Percentiles rank a stretch among this genome's conserved stretches.
Evolutionary conservation across 2,888 invertebrate species (phyloP).

Genomic region (Torymus texanus): DNA sequence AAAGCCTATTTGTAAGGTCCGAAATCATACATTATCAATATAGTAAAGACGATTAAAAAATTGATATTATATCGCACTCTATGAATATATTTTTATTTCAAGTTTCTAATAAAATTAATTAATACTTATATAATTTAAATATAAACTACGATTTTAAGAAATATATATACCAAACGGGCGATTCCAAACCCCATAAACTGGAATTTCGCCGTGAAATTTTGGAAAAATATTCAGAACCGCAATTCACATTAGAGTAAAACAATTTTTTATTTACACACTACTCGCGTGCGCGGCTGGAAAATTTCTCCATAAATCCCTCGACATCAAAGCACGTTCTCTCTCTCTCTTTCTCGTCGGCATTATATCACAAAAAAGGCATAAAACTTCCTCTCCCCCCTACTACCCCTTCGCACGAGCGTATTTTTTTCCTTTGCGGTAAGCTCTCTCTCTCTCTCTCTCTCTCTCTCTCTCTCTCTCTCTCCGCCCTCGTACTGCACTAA

Average conservation of each 20-base stretch:
- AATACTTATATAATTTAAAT: too few relatives aligned
- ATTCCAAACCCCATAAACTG: too few relatives aligned
- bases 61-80: too few relatives aligned
- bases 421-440: slow-evolving; percentile 24
- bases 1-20: too few relatives aligned
- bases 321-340: slow-evolving; percentile 30
- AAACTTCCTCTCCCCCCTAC: slow-evolving; percentile 9
- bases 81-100: too few relatives aligned
- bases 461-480: neutral
- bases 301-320: slow-evolving; percentile 31
- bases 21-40: too few relatives aligned
- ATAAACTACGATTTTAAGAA: too few relatives aligned
- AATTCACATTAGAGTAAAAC: slow-evolving; percentile 11
- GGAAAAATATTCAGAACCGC: neutral
- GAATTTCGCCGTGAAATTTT: too few relatives aligned
- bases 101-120: too few relatives aligned
- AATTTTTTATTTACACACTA: slow-evolving; percentile 33
- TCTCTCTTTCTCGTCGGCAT: neutral
- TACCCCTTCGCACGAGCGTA: neutral
- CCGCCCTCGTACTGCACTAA: slow-evolving; percentile 31
- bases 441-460: neutral
- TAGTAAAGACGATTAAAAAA: too few relatives aligned
- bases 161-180: too few relatives aligned
- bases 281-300: slow-evolving; percentile 11
- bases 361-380: slow-evolving; percentile 41